Evolutionary conservation across 2,113 vertebrate genomes (phyloP), one percentile per base, ranked within the genome.

Genomic region (Anser brachyrhynchus): DNA sequence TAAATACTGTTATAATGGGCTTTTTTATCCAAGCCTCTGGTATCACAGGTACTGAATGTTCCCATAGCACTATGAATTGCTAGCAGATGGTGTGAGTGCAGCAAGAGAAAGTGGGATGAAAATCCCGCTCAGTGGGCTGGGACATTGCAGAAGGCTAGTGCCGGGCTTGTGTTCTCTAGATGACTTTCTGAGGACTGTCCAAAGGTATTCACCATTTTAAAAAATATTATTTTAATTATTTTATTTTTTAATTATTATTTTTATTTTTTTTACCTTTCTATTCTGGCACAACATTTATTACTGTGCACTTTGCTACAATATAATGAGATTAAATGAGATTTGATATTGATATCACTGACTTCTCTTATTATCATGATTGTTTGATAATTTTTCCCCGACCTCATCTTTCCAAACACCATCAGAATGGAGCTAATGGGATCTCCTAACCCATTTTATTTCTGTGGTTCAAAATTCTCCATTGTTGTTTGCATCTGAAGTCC

Each of bases 41-140:
- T 67, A 3, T 61, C 31, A 33, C 85, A 97, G 90, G 73, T 94
- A 84, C 93, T 39, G 66, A 82, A 35, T 76, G 88, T 94, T 92
- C 86, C 73, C 29, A 5, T 8, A 41, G 33, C 0, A 0, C 44
- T 75, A 3, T 57, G 76, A 35, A 66, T 95, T 82, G 43, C 19
- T 72, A 91, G 65, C 96, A 94, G 93, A 95, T 96, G 92, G 70
- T 93, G 49, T 49, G 73, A 95, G 35, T 19, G 61, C 29, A 88
- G 90, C 46, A 22, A 16, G 49, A 69, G 35, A 61, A 88, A 89
- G 76, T 57, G 62, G 61, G 69, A 81, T 87, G 52, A 70, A 59
- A 92, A 78, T 59, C 61, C 69, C 0, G 0, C 41, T 89, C 29
- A 64, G 76, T 46, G 29, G 16, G 55, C 43, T 89, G 69, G 39